Conservation (phyloP, 1,140 invertebrate species). For the Phenacoccus solenopsis region DNA sequence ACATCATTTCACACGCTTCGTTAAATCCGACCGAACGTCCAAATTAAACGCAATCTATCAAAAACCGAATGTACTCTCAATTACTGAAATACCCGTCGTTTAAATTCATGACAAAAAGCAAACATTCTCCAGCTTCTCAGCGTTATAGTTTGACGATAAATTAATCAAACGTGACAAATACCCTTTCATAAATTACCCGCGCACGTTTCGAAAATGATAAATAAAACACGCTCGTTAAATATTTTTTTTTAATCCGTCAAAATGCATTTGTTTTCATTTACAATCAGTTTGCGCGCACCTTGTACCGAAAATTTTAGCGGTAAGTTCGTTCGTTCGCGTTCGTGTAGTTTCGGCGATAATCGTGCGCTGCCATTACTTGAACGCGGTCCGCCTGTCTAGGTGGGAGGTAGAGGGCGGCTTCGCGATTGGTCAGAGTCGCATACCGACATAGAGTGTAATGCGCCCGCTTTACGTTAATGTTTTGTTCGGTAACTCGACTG, state of each 20-base stretch:
- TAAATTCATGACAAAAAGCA: no score
- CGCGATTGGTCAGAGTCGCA: slow-evolving; percentile 35
- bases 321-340: background rate
- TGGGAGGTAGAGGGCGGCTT: slow-evolving; percentile 20
- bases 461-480: background rate
- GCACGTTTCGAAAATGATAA: no score
- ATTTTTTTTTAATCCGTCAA: background rate
- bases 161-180: no score
- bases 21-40: no score
- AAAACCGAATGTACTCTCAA: no score
- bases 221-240: background rate
- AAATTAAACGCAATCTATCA: no score
- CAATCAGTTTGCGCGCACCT: background rate
- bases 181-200: no score
- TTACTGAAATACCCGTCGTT: no score
- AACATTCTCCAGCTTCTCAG: no score
- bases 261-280: background rate
- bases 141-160: no score
- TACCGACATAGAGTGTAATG: slow-evolving; percentile 2
- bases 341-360: background rate
- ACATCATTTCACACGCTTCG: no score
- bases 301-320: no score
- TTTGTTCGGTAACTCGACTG: background rate
- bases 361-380: slow-evolving; percentile 15
- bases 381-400: slow-evolving; percentile 22